Evolutionary conservation across 2,113 vertebrate species (phyloP).

Genomic region (Cricetomys ansorgei): DNA sequence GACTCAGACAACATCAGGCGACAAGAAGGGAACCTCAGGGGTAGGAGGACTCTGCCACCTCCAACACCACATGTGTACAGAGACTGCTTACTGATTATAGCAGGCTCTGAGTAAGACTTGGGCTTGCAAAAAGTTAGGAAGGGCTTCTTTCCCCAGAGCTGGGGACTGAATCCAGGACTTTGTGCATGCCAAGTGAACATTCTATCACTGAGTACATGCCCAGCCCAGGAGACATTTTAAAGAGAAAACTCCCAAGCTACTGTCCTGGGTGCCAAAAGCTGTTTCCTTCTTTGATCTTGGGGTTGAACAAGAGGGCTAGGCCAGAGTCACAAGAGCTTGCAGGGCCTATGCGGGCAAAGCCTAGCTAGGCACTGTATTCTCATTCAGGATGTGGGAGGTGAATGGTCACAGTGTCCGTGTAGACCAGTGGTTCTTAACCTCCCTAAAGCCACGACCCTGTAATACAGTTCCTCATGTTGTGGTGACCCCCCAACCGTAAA

Average conservation of each 20-base stretch:
- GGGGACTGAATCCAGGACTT: neutral
- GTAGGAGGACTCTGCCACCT: neutral
- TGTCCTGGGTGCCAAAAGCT: neutral
- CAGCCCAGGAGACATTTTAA: neutral
- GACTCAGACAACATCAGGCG: neutral
- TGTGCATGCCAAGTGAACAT: neutral
- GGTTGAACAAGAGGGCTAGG: neutral
- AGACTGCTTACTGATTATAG: neutral
- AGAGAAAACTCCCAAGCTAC: neutral
- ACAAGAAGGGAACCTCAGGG: neutral
- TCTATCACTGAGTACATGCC: neutral
- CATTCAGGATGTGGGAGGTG: neutral
- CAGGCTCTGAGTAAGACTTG: neutral
- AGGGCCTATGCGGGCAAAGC: neutral
- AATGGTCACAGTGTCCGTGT: no score
- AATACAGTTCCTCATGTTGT: no score
- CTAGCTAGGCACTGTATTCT: neutral
- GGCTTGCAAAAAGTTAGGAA: neutral
- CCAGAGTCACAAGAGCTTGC: neutral
- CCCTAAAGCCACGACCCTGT: no score
- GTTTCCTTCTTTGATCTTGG: slow-evolving; percentile 32
- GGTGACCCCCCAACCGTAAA: no score
- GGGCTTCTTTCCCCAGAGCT: neutral
- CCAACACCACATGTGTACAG: neutral
- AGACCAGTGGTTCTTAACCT: no score